These are phyloP conservation scores for Plutella xylostella DNA, from an alignment of 2,888 invertebrate genomes.

Conservation along the genomic window DNA sequence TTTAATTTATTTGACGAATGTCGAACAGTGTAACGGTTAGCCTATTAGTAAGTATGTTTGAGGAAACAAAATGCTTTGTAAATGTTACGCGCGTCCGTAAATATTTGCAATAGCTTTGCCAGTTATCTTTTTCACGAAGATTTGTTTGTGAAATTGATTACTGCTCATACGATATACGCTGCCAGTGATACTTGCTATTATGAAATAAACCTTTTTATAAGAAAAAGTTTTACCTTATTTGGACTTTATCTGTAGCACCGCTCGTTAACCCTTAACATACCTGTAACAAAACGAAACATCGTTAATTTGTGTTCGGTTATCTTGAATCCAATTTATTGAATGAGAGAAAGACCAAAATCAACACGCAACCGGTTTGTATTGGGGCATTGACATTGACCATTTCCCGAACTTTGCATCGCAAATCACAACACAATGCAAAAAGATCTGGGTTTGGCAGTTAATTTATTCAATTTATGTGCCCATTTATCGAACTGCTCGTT, in stretches of 20 bases:
- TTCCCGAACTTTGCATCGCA: constrained; percentile 49
- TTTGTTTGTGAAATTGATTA: constrained; percentile 51
- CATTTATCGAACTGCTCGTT: constrained; percentile 31
- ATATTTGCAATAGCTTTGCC: constrained; percentile 16
- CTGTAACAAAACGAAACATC: too few relatives aligned
- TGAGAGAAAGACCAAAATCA: too few relatives aligned
- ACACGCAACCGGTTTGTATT: constrained; percentile 7
- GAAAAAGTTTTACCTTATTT: neutral
- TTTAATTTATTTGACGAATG: too few relatives aligned
- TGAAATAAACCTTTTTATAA: neutral
- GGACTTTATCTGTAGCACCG: too few relatives aligned
- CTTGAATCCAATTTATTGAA: too few relatives aligned
- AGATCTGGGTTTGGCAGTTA: neutral
- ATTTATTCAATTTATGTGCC: constrained; percentile 28
- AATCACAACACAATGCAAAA: constrained; percentile 19
- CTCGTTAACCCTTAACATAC: too few relatives aligned
- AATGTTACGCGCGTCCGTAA: neutral
- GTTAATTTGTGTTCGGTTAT: too few relatives aligned
- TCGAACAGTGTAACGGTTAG: too few relatives aligned
- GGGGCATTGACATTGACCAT: constrained; percentile 48
- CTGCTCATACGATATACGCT: constrained; percentile 23
- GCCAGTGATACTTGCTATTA: neutral
- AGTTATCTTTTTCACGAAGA: constrained; percentile 51
- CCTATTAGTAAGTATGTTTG: too few relatives aligned
- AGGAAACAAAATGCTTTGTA: neutral